Percentiles rank a stretch among this genome's conserved stretches.
Evolutionary conservation across 1,140 invertebrate species (phyloP).

Genomic region (Eurosta solidaginis): DNA sequence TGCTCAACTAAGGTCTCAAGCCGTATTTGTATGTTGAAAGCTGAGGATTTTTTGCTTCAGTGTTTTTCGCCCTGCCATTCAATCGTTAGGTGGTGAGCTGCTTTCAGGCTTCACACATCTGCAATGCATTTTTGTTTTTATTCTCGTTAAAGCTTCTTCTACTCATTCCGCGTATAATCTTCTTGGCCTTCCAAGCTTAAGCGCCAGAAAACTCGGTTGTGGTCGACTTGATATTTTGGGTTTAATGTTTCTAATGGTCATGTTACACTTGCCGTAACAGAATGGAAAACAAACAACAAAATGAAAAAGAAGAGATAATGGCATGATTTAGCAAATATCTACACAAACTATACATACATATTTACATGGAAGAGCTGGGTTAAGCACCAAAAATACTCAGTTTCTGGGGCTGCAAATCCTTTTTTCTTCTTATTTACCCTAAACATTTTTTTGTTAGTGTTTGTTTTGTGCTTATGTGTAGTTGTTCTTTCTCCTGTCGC

Average conservation of each 20-base stretch:
- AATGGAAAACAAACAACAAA: neutral
- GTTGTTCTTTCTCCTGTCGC: neutral
- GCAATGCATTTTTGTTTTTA: neutral
- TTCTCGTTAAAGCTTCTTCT: neutral
- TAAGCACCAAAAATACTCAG: neutral
- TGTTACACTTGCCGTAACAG: constrained; percentile 5
- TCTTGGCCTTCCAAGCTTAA: neutral
- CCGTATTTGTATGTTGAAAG: no score
- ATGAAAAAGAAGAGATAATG: neutral
- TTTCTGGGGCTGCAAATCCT: neutral
- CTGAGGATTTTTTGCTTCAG: no score
- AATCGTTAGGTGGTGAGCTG: no score
- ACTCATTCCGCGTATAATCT: neutral
- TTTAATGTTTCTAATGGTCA: constrained; percentile 30
- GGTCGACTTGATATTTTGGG: constrained; percentile 1
- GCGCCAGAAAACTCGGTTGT: neutral
- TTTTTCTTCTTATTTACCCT: neutral
- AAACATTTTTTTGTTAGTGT: neutral
- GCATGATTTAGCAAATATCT: neutral
- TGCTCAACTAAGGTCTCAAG: no score
- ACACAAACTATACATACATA: neutral
- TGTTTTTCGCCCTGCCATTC: no score
- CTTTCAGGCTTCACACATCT: no score
- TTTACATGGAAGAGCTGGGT: neutral
- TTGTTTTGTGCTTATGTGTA: neutral